A percentile compares a stretch with the other conserved stretches of the same genome.
Evolutionary conservation across 2,797 vertebrate genomes (phyloP).

Genomic region (Cryptoblepharus egeriae): DNA sequence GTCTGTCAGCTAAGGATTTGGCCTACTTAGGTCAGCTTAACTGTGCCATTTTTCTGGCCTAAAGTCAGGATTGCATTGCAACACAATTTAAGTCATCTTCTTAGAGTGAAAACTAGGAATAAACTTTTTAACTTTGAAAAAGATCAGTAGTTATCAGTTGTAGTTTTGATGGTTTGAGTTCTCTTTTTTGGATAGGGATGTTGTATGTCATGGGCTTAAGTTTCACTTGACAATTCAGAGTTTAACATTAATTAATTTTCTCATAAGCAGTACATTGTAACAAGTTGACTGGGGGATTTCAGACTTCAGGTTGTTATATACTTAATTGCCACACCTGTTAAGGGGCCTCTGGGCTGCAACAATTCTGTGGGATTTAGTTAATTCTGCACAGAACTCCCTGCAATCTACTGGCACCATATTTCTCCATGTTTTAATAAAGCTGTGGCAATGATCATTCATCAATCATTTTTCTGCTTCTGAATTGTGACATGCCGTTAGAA

Average conservation of each 20-base stretch:
- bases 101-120: neutral
- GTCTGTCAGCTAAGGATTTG: no score
- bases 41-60: no score
- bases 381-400: constrained; percentile 25
- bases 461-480: constrained; percentile 27
- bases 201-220: constrained; percentile 58
- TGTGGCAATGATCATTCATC: neutral
- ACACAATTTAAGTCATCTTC: neutral
- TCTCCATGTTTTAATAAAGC: constrained; percentile 32
- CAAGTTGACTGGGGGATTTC: constrained; percentile 29
- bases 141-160: constrained; percentile 33
- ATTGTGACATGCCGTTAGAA: constrained; percentile 21
- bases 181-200: neutral
- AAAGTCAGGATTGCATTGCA: no score
- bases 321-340: constrained; percentile 58
- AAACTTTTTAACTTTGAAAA: neutral
- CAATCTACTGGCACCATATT: constrained; percentile 10
- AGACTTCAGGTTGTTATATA: constrained; percentile 49
- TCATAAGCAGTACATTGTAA: constrained; percentile 51
- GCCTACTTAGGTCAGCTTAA: no score
- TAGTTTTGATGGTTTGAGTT: constrained; percentile 40
- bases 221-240: constrained; percentile 57
- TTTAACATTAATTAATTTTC: constrained; percentile 59
- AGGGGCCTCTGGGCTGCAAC: neutral
- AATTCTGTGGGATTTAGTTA: constrained; percentile 27